Evolutionary conservation across 2,113 vertebrate genomes (phyloP).

Genomic region (Desmodus rotundus): DNA sequence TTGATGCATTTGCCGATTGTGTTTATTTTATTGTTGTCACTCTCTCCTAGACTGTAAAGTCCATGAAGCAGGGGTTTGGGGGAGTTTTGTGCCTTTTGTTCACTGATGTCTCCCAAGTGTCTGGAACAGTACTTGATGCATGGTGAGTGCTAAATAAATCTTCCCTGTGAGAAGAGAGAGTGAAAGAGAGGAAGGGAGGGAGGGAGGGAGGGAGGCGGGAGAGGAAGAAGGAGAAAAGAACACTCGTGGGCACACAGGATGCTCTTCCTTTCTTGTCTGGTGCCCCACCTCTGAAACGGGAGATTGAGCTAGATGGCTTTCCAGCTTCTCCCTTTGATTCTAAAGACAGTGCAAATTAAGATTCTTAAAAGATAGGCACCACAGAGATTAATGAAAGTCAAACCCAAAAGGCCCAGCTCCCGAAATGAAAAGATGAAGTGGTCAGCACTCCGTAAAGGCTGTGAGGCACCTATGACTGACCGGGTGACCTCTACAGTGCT

Average conservation of each 20-base stretch:
- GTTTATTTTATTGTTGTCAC: neutral
- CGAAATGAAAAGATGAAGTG: neutral
- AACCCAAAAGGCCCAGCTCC: neutral
- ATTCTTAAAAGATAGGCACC: neutral
- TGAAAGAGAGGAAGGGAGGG: neutral
- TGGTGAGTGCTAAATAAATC: neutral
- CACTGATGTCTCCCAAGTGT: neutral
- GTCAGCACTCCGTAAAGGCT: neutral
- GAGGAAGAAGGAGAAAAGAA: neutral
- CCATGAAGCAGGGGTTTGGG: neutral
- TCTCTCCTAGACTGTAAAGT: neutral
- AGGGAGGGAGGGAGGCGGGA: neutral
- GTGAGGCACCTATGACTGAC: neutral
- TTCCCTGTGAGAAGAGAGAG: neutral
- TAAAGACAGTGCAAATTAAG: neutral
- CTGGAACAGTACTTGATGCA: neutral
- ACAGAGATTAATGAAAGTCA: neutral
- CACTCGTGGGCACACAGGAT: fast-evolving
- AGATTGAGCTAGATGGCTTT: neutral
- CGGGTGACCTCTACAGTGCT: fast-evolving
- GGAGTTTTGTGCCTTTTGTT: neutral
- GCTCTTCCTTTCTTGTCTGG: too few relatives aligned
- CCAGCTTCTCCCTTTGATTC: neutral
- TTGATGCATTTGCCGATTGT: neutral
- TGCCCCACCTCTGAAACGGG: neutral